A percentile compares a stretch with the other conserved stretches of the same genome.
phyloP scores from a whole-genome alignment of 2,113 vertebrate genomes.

The Phycodurus eques region DNA sequence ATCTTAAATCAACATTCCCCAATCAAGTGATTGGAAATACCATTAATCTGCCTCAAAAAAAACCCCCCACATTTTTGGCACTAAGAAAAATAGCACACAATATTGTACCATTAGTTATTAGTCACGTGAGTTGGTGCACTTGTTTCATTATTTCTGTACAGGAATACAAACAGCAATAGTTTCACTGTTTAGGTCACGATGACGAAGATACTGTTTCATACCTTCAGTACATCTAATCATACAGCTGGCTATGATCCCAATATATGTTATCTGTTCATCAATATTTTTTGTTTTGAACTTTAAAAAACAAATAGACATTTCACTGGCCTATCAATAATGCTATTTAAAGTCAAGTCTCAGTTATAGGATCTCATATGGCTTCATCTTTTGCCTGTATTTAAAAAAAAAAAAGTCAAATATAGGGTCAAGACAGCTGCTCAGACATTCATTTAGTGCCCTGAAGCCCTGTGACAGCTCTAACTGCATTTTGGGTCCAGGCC shows the following conservation, averaged over 20 bases:
- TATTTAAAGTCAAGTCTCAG: not conserved
- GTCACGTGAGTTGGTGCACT: too few relatives aligned
- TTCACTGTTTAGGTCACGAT: too few relatives aligned
- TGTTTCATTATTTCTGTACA: too few relatives aligned
- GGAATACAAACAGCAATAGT: too few relatives aligned
- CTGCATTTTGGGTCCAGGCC: conserved; percentile 44
- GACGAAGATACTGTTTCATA: too few relatives aligned
- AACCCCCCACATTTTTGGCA: too few relatives aligned
- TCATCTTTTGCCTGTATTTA: conserved; percentile 3
- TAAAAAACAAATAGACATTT: not conserved
- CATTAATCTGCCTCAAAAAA: too few relatives aligned
- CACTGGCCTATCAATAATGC: not conserved
- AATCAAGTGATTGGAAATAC: too few relatives aligned
- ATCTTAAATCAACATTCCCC: too few relatives aligned
- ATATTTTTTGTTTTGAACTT: not conserved
- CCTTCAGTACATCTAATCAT: too few relatives aligned
- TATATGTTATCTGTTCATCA: not conserved
- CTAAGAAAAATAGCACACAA: too few relatives aligned
- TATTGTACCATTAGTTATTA: too few relatives aligned
- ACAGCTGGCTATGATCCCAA: not conserved
- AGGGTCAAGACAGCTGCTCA: conserved; percentile 47
- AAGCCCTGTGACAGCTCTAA: conserved; percentile 50
- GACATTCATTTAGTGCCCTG: conserved; percentile 44
- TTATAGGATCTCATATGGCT: not conserved
- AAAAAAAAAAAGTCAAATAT: conserved; percentile 25